Evolutionary conservation across 2,888 invertebrate species (phyloP).

Genomic region (Drosophila paramelanica): DNA sequence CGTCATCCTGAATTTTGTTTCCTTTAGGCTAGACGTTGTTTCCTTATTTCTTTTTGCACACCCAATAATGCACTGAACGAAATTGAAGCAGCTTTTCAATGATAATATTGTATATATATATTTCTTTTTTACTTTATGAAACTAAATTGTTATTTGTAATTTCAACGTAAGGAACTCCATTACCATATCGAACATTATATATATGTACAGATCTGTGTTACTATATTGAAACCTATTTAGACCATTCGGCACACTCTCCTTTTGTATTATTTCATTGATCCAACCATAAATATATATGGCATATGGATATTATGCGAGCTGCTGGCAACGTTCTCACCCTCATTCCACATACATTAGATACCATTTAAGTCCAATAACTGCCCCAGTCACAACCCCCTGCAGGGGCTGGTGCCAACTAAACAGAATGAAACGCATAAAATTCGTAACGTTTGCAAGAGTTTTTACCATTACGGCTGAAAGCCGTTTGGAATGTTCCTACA

Average conservation of each 20-base stretch:
- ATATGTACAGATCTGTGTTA: too few relatives aligned
- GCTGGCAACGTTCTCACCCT: constrained; percentile 16
- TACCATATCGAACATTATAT: neutral
- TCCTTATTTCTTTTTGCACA: constrained; percentile 5
- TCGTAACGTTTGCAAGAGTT: constrained; percentile 23
- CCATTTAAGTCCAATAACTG: neutral
- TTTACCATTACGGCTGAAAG: constrained; percentile 8
- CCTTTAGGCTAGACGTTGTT: constrained; percentile 10
- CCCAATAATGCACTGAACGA: constrained; percentile 15
- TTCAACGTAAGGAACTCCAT: too few relatives aligned
- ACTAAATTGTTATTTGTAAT: too few relatives aligned
- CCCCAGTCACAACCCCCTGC: neutral
- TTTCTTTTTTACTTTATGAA: too few relatives aligned
- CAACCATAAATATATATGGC: constrained; percentile 12
- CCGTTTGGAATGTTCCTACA: constrained; percentile 23
- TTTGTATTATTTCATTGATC: constrained; percentile 8
- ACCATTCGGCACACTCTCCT: neutral
- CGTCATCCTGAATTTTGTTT: constrained; percentile 28
- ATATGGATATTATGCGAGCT: constrained; percentile 7
- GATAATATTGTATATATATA: too few relatives aligned
- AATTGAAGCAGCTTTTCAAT: neutral
- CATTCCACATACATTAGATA: constrained; percentile 10
- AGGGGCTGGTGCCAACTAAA: constrained; percentile 7
- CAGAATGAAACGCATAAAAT: constrained; percentile 44
- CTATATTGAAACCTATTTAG: too few relatives aligned